Evolutionary conservation across 2,113 vertebrate genomes (phyloP).

Genomic region (Prochilodus magdalenae): DNA sequence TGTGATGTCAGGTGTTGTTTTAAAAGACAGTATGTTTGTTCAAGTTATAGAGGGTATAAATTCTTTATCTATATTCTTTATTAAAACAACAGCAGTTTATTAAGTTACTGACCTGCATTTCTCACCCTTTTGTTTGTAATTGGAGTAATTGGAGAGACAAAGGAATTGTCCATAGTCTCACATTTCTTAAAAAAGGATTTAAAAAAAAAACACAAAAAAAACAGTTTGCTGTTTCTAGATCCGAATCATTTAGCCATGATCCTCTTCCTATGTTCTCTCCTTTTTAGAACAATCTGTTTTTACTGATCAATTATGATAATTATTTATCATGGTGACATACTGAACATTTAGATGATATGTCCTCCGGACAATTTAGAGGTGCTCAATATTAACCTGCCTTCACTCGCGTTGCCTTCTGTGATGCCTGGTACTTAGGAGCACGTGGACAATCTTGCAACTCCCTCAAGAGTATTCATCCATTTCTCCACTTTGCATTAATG

Average conservation of each 20-base stretch:
- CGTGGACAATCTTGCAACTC: constrained; percentile 6
- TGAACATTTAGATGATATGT: neutral
- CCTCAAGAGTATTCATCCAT: neutral
- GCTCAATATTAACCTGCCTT: neutral
- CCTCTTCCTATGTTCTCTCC: neutral
- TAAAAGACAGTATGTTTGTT: no score
- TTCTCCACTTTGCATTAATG: neutral
- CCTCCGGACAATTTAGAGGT: neutral
- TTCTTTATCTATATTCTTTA: no score
- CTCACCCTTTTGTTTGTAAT: neutral
- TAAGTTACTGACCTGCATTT: neutral
- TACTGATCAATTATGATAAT: constrained; percentile 1
- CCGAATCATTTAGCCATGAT: neutral
- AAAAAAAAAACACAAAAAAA: neutral
- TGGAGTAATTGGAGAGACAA: no score
- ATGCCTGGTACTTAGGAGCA: neutral
- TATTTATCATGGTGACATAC: neutral
- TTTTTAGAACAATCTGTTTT: neutral
- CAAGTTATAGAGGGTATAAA: no score
- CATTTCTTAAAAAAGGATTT: neutral
- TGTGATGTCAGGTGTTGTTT: no score
- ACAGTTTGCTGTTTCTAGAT: neutral
- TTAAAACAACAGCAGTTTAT: constrained; percentile 24
- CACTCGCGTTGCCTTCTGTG: constrained; percentile 15
- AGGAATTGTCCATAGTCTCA: neutral